Evolutionary conservation across 2,888 invertebrate genomes (phyloP), one percentile per base, ranked within the genome.

Genomic region (Chelonus formosanus): DNA sequence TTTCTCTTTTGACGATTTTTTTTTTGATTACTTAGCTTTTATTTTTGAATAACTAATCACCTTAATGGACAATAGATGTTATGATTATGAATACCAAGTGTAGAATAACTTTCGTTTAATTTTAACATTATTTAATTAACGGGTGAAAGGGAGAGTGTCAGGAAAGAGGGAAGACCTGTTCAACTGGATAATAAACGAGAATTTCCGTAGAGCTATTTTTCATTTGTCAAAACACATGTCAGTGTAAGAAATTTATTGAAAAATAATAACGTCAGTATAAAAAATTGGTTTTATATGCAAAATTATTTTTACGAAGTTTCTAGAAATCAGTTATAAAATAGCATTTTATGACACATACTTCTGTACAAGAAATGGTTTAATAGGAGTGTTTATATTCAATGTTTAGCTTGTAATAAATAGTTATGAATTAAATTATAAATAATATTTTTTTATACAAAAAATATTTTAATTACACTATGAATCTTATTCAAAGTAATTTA

Each of bases 81-180:
- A 20, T 20, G 20, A 20, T 20, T 20, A 20, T 57, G 8, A n/a
- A 58, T 35, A 10, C 20, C 20, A 20, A 20, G 20, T n/a, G 32
- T 58, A 58, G 3, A 1, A 7, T 10, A 3, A 55, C 35, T 45
- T 55, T 35, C 10, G 48, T 66, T 55, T 61, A 6, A 52, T 56
- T 66, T 64, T 55, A 65, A 57, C 40, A 54, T 44, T 36, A 31
- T 60, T 67, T 58, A 67, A 67, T 67, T 56, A 58, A 8, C 62
- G 34, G 57, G 57, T 62, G 62, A 67, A 63, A 67, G 67, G 61
- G 47, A 60, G 44, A 60, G 43, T 52, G 52, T 52, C 31, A 32
- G 52, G 8, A 52, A 56, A 52, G 36, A 61, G 43, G 48, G 44
- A 50, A 48, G 61, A 60, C 54, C 47, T 61, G 60, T 52, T 43